Percentiles rank a stretch among this genome's conserved stretches.
Evolutionary conservation across 1,140 invertebrate genomes (phyloP).

Genomic region (Helicorthomorpha holstii): DNA sequence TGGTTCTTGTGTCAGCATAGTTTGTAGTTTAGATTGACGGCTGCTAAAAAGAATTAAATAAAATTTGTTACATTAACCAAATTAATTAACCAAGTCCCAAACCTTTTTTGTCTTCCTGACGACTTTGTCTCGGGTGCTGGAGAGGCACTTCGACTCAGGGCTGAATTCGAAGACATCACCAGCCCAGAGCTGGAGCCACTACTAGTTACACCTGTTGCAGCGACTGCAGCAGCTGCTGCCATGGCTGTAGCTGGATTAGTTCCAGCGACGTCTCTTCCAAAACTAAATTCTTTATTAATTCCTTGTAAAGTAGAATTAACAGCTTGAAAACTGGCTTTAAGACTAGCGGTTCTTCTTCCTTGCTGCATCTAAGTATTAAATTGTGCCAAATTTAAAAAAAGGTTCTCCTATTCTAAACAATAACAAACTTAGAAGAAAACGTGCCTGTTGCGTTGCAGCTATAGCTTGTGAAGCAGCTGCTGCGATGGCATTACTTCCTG

Average conservation of each 20-base stretch:
- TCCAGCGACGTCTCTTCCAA: slow-evolving; percentile 50
- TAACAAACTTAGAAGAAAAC: background rate
- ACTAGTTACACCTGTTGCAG: background rate
- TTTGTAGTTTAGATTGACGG: background rate
- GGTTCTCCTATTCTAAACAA: background rate
- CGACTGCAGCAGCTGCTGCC: background rate
- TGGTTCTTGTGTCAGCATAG: slow-evolving; percentile 12
- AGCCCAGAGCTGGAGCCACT: background rate
- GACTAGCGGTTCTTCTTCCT: slow-evolving; percentile 73
- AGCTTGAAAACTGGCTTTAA: slow-evolving; percentile 61
- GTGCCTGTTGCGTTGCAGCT: slow-evolving; percentile 78
- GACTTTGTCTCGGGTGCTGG: slow-evolving; percentile 12
- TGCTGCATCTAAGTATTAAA: slow-evolving; percentile 59
- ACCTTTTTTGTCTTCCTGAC: slow-evolving; percentile 7
- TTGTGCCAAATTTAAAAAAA: slow-evolving; percentile 6
- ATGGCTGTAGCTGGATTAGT: slow-evolving; percentile 33
- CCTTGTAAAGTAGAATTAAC: slow-evolving; percentile 11
- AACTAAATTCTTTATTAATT: slow-evolving; percentile 32
- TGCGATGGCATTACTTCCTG: slow-evolving; percentile 71
- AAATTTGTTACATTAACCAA: background rate
- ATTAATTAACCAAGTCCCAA: background rate
- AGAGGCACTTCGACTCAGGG: slow-evolving; percentile 5
- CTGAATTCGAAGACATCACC: background rate
- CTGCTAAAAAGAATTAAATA: slow-evolving; percentile 1
- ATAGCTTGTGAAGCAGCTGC: slow-evolving; percentile 91